These are phyloP conservation scores for Rallus limicola DNA, from an alignment of 2,113 vertebrate species.

Conservation along the genomic window DNA sequence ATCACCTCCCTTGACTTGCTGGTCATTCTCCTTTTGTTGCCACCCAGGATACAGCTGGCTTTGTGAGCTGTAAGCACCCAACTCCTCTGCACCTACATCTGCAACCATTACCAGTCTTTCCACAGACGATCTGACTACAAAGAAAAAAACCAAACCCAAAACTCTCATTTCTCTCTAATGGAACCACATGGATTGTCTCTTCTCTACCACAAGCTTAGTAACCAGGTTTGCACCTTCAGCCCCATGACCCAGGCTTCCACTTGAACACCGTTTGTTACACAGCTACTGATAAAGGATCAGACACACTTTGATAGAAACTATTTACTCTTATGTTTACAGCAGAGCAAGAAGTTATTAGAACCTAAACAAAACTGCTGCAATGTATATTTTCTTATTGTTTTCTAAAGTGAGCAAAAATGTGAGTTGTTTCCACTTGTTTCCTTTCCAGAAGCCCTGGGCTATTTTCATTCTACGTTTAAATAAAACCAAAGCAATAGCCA, in stretches of 20 bases:
- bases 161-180: not conserved
- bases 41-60: too few relatives aligned
- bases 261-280: not conserved
- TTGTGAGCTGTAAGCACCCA: not conserved
- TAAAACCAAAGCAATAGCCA: not conserved
- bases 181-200: not conserved
- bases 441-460: not conserved
- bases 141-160: not conserved
- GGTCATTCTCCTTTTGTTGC: too few relatives aligned
- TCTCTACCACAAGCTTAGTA: not conserved
- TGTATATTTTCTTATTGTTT: not conserved
- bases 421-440: not conserved
- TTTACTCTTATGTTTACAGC: not conserved
- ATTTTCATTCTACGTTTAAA: not conserved
- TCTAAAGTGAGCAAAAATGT: not conserved
- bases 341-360: not conserved
- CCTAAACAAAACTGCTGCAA: not conserved
- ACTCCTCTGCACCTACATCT: not conserved
- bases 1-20: too few relatives aligned
- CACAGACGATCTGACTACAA: not conserved
- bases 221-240: not conserved
- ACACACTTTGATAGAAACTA: not conserved
- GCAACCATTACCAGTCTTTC: not conserved
- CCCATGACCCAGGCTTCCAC: not conserved
- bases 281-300: not conserved